Evolutionary conservation across 1,140 invertebrate genomes (phyloP), one percentile per base, ranked within the genome.

Genomic region (Mylabris phalerata): DNA sequence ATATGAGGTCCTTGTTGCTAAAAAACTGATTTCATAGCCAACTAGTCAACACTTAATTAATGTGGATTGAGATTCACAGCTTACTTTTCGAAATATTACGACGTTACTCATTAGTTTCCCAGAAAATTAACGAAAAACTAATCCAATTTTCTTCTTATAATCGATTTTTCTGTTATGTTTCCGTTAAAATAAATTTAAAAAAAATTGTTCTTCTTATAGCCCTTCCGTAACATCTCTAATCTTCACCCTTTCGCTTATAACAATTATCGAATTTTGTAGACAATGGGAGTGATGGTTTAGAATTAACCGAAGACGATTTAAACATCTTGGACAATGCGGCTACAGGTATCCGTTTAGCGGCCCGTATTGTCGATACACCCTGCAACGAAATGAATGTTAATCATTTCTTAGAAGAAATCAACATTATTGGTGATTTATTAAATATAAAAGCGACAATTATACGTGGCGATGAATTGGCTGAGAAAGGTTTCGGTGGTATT

Each of bases 361-460:
- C 90, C 4, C 79, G 80, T 60, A 90, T 94, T 67, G 87, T 91
- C 0, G 92, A 94, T 73, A 87, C 82, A 11, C 91, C 91, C 1
- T 89, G 88, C 70, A 89, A 85, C 72, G 82, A 91, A 60, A 92
- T 93, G 90, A 84, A 89, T 66, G 90, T 91, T 1, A 82, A 88
- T 69, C 75, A 81, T 48, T 93, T 93, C 66, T 70, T 93, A 25
- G 72, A 88, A 86, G 86, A 91, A 76, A 80, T 90, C 0, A 73
- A 78, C 64, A 70, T 75, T 57, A 80, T 92, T 47, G 87, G 79
- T 9, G 74, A 78, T 11, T 74, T 83, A 27, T 71, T 93, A 11
- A 80, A 82, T 24, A 80, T 91, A 13, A 75, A 75, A 48, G 83
- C 86, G 0, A 75, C 75, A 9, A 78, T 93, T 1, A 90, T 93